phyloP scores from a whole-genome alignment of 2,113 vertebrate genomes.

The Xiphophorus maculatus region DNA sequence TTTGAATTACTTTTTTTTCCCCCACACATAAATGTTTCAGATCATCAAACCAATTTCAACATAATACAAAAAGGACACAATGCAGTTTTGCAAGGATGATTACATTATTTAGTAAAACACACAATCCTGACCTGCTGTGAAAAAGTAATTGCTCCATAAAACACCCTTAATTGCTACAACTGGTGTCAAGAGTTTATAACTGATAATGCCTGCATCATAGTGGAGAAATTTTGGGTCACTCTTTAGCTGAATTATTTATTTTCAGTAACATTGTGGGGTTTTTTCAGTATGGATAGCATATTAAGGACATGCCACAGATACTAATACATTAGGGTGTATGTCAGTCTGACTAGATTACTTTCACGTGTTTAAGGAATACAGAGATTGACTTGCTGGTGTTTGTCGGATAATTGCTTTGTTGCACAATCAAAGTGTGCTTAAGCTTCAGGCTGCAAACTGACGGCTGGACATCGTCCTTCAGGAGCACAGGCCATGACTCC shows the following conservation, averaged over 20 bases:
- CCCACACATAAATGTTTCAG: not conserved
- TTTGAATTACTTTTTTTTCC: not conserved
- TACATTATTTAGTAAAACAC: not conserved
- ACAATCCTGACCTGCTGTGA: not conserved
- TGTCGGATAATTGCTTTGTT: no score
- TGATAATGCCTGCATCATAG: not conserved
- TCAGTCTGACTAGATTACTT: no score
- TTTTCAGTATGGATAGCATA: no score
- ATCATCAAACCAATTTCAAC: not conserved
- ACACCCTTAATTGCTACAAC: not conserved
- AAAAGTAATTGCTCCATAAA: not conserved
- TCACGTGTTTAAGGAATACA: no score
- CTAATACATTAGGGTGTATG: no score
- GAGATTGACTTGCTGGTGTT: no score
- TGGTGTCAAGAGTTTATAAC: not conserved
- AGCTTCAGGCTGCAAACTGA: no score
- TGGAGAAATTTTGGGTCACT: not conserved
- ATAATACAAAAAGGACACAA: not conserved
- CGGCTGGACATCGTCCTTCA: no score
- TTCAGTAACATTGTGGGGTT: not conserved
- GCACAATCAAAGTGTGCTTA: no score
- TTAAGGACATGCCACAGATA: no score
- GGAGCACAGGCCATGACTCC: no score
- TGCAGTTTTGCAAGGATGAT: not conserved
- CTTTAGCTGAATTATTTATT: not conserved